Conservation (phyloP, 2,113 vertebrate species). For the rabbit (Oryctolagus cuniculus) region mOryCun1.1 NC_091441.1:86727501-86728000, state of each 20-base stretch:
- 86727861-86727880: too few species aligned
- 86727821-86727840: too few species aligned
- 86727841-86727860: too few species aligned
- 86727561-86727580: not conserved
- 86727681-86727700: constrained; percentile 9
- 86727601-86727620: not conserved
- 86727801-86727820: too few species aligned
- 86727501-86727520: not conserved
- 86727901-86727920: not conserved
- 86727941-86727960: not conserved
- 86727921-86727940: not conserved
- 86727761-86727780: not conserved
- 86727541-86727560: not conserved
- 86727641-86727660: not conserved
- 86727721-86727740: not conserved
- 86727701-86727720: not conserved
- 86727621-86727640: not conserved
- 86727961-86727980: not conserved
- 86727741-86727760: not conserved
- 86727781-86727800: not conserved
- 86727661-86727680: not conserved
- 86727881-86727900: too few species aligned
- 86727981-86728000: not conserved
- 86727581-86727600: not conserved
- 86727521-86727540: not conserved